Conservation (phyloP, 2,888 invertebrate genomes). For the Junonia oenone region DNA sequence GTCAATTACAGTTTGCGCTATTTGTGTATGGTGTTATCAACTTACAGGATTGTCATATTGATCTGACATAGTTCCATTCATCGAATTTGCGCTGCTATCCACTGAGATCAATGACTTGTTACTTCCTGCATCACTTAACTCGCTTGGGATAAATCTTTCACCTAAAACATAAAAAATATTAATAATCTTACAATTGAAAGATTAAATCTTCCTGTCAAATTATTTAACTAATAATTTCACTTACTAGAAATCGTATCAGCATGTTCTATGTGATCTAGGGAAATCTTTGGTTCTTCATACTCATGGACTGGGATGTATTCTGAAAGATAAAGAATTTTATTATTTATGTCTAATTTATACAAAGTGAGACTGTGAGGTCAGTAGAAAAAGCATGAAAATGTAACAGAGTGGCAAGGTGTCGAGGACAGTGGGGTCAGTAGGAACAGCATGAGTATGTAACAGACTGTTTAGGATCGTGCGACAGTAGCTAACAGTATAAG, state of each 20-base stretch:
- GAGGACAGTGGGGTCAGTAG: too few relatives aligned
- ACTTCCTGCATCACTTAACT: slow-evolving; percentile 64
- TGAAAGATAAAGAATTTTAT: too few relatives aligned
- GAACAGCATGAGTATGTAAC: too few relatives aligned
- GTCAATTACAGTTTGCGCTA: too few relatives aligned
- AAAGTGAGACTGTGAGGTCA: too few relatives aligned
- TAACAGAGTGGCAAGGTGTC: too few relatives aligned
- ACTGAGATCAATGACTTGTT: slow-evolving; percentile 63
- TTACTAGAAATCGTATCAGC: slow-evolving; percentile 66
- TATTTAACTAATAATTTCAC: slow-evolving; percentile 29
- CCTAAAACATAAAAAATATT: slow-evolving; percentile 39
- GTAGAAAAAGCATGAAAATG: too few relatives aligned
- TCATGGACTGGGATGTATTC: slow-evolving; percentile 64
- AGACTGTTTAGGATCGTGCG: too few relatives aligned
- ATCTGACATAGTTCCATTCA: slow-evolving; percentile 64
- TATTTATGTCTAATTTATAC: too few relatives aligned
- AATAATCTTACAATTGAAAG: too few relatives aligned
- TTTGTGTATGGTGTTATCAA: slow-evolving; percentile 15
- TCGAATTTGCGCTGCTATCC: slow-evolving; percentile 58
- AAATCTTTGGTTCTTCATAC: slow-evolving; percentile 66
- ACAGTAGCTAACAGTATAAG: too few relatives aligned
- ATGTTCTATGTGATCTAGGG: slow-evolving; percentile 58
- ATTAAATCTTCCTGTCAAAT: background rate
- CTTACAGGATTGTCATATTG: slow-evolving; percentile 63
- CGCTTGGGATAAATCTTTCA: slow-evolving; percentile 63